These are phyloP conservation scores for Diarsia brunnea DNA, from an alignment of 2,888 invertebrate species.

Conservation along the genomic window DNA sequence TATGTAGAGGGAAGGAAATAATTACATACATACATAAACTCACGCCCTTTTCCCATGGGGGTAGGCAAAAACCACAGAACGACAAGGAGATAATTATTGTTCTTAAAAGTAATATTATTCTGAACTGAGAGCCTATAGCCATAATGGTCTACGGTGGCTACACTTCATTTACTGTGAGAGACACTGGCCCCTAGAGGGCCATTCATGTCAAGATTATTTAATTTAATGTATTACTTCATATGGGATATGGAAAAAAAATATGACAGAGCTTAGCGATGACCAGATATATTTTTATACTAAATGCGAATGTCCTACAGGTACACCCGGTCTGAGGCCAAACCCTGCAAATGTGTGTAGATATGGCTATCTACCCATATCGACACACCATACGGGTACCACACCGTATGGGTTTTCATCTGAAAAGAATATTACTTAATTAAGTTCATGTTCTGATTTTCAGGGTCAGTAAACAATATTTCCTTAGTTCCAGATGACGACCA, in stretches of 20 bases:
- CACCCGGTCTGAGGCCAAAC: no score
- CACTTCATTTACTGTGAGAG: conserved; percentile 12
- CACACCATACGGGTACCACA: no score
- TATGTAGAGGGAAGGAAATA: neutral
- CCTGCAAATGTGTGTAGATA: neutral
- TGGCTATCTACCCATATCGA: no score
- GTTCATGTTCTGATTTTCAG: neutral
- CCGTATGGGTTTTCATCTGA: no score
- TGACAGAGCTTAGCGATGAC: neutral
- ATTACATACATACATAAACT: no score
- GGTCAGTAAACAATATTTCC: neutral
- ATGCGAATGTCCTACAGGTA: neutral
- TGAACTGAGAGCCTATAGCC: neutral
- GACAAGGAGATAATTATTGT: neutral
- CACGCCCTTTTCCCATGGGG: no score
- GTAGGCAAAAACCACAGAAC: no score
- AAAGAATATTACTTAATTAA: neutral
- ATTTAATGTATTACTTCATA: neutral
- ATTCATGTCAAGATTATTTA: neutral
- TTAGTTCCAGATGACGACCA: conserved; percentile 40
- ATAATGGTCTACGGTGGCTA: neutral
- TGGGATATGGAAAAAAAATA: neutral
- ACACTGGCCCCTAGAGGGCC: neutral
- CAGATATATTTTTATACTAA: neutral
- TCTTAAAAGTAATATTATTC: neutral